phyloP scores from a whole-genome alignment of 2,113 vertebrate genomes.

The Albula goreensis region DNA sequence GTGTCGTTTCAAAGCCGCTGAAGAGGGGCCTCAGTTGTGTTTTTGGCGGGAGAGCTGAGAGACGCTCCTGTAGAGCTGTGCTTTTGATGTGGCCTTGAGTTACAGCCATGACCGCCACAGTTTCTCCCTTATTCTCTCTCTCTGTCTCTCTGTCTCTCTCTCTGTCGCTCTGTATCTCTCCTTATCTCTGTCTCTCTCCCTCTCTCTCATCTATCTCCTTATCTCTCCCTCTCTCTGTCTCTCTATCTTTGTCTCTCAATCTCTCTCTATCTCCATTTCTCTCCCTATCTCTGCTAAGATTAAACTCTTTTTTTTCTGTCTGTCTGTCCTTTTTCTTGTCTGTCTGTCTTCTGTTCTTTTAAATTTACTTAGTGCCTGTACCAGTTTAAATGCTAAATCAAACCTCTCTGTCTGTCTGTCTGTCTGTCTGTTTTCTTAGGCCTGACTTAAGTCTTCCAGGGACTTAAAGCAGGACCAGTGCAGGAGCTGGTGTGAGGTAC shows the following conservation, averaged over 20 bases:
- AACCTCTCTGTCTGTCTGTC: not conserved
- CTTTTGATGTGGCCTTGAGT: not conserved
- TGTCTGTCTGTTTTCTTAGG: slow-evolving; percentile 71
- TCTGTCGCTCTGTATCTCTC: not conserved
- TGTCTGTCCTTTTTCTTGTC: no score
- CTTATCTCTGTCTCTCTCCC: no score
- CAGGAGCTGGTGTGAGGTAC: slow-evolving; percentile 94
- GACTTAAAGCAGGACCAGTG: slow-evolving; percentile 86
- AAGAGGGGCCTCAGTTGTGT: no score
- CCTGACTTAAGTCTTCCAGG: slow-evolving; percentile 92
- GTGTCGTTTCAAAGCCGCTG: not conserved
- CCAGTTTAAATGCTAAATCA: no score
- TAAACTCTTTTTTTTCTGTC: no score
- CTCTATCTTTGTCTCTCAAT: no score
- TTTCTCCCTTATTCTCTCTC: not conserved
- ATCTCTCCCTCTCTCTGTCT: no score
- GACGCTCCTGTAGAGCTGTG: not conserved
- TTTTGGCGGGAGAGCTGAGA: not conserved
- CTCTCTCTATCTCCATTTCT: no score
- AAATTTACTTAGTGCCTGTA: no score
- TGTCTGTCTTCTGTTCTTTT: no score
- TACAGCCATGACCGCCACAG: not conserved
- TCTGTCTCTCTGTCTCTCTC: not conserved
- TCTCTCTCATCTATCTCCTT: no score
- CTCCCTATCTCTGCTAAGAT: no score